Evolutionary conservation across 2,888 invertebrate genomes (phyloP), one percentile per base, ranked within the genome.

Genomic region (Noctua comes): DNA sequence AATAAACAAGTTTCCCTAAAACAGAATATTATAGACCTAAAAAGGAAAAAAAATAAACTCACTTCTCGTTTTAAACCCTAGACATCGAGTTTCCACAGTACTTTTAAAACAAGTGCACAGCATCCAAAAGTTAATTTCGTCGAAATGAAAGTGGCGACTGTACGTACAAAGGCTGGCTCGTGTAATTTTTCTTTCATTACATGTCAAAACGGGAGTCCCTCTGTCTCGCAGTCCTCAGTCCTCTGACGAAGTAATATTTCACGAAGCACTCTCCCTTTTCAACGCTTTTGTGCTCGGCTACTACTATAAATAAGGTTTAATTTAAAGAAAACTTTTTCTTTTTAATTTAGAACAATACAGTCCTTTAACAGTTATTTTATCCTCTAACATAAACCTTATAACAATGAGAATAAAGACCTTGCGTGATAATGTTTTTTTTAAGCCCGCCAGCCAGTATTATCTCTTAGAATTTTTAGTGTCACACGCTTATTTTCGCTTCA

Each of bases 111-210:
- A 77, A 86, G 74, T 82, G 82, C 82, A 83, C 77, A 83, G 85
- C 83, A 80, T 83, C 87, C 85, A 90, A 93, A 94, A 94, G 93
- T 94, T 95, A 94, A 95, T 95, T 94, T 93, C 87, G 91, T 88
- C 89, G 90, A 88, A 92, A 93, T 91, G 90, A 90, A 90, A 91
- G 84, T 88, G 74, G 90, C 89, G 88, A 86, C 89, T 86, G 86
- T 92, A 66, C 43, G 64, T 64, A 91, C 90, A 90, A 91, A 91
- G 91, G 86, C 89, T 86, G 89, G 86, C 85, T 84, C 86, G 86
- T 90, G 92, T 93, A 92, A 93, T 93, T 93, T 94, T 94, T 93
- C 94, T 93, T 94, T 94, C 93, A 94, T 94, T 93, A 92, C 90
- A 91, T 91, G 92, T 93, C 93, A 94, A 94, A 91, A 89, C 79